A percentile compares a stretch with the other conserved stretches of the same genome.
These are phyloP conservation scores for Xiphorhynchus elegans DNA, from an alignment of 2,113 vertebrate species.

Conservation along the genomic window DNA sequence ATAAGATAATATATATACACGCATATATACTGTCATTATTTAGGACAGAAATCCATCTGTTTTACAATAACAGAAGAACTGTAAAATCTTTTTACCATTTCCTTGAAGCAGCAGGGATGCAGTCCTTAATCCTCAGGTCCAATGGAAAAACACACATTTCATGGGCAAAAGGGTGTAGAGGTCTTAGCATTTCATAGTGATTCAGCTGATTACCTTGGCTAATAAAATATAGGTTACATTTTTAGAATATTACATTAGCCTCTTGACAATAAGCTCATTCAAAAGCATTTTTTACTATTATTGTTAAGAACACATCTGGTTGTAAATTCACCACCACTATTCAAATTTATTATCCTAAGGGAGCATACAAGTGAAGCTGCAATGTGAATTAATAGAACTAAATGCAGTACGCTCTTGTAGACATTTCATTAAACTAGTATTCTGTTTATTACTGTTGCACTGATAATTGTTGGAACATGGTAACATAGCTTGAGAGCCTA, in stretches of 20 bases:
- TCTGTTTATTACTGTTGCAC: background rate
- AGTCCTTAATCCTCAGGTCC: background rate
- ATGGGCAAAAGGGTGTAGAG: background rate
- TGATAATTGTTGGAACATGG: background rate
- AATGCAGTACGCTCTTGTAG: background rate
- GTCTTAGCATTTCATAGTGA: background rate
- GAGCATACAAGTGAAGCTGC: background rate
- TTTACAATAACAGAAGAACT: background rate
- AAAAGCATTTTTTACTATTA: background rate
- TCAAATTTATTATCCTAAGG: background rate
- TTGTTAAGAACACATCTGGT: background rate
- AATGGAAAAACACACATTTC: background rate
- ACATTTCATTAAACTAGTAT: background rate
- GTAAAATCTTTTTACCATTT: background rate
- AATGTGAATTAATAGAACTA: background rate
- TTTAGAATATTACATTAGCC: background rate
- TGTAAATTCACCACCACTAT: background rate
- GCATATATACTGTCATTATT: background rate
- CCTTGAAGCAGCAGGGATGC: background rate
- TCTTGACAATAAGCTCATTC: background rate
- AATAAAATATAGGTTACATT: background rate
- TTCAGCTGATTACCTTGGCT: background rate
- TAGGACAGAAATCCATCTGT: background rate
- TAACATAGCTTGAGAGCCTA: background rate
- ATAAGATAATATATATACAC: background rate